Evolutionary conservation across 2,113 vertebrate species (phyloP), one percentile per base, ranked within the genome.

Genomic region (Archilochus colubris): DNA sequence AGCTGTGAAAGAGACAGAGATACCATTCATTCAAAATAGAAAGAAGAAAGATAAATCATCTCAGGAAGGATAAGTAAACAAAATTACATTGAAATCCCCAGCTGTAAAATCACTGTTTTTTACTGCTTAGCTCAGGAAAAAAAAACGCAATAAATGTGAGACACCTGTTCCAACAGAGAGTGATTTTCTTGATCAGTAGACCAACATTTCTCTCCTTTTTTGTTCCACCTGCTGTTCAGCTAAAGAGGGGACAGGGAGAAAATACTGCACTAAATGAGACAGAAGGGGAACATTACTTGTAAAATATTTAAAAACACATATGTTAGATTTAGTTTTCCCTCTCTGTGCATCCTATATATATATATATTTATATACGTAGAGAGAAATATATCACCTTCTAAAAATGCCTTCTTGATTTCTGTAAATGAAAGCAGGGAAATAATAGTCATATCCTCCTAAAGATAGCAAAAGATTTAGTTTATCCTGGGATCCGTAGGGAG

Each of bases 111-210:
- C 68, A 82, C 50, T 82, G 33, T 0, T 25, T 86, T 89, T 61
- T 89, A 66, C 59, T 88, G 67, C 46, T 63, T 79, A 90, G 12
- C 4, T 23, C n/a, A 68, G 16, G 21, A 31, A 61, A 89, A 61
- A 73, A 59, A 51, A 54, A 48, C 22, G 10, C 48, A 36, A 84
- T 63, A 70, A 86, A 77, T 1, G 1, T 48, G 69, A 76, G 44
- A 73, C 30, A 58, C 53, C 75, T 94, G 43, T 87, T 50, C n/a
- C 44, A 55, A 69, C 36, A 46, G 72, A 57, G 54, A 68, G 31
- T 20, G 58, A 87, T 93, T 89, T 89, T 88, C 91, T 87, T 94
- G 57, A 85, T 88, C 74, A 38, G 19, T 58, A 48, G 55, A 80
- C 38, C 22, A 83, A 31, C 44, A 80, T 88, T 95, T 46, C 36